Evolutionary conservation across 2,888 invertebrate genomes (phyloP).

Genomic region (Dynastes maya): DNA sequence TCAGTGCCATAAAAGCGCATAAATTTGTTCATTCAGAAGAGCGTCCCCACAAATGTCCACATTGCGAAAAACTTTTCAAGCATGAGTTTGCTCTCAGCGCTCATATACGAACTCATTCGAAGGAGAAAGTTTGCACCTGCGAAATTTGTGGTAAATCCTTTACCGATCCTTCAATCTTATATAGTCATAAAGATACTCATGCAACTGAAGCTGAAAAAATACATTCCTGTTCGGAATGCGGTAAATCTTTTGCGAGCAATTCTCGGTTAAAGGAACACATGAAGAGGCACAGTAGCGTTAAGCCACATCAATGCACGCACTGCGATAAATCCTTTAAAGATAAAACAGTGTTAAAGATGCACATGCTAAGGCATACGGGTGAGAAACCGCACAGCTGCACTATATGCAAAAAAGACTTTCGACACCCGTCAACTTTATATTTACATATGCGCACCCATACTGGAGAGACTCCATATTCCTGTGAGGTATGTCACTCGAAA

Average conservation of each 20-base stretch:
- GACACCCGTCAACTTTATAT: conserved; percentile 2
- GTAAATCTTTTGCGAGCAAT: neutral
- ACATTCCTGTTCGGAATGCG: neutral
- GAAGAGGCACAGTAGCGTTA: conserved; percentile 1
- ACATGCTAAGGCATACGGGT: conserved; percentile 12
- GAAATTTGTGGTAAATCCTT: conserved; percentile 14
- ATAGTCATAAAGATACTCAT: neutral
- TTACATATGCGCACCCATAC: conserved; percentile 20
- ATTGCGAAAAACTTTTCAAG: conserved; percentile 14
- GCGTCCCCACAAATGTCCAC: neutral
- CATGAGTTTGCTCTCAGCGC: neutral
- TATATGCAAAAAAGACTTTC: neutral
- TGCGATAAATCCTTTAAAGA: conserved; percentile 5
- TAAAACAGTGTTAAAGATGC: neutral
- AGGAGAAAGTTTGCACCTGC: conserved; percentile 1
- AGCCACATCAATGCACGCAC: neutral
- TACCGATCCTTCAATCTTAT: neutral
- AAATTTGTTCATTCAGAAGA: conserved; percentile 14
- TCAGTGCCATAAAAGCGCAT: neutral
- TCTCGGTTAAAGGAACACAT: neutral
- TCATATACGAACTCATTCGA: neutral
- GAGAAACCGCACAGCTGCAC: conserved; percentile 9
- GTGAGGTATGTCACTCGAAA: neutral
- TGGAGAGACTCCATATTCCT: conserved; percentile 22
- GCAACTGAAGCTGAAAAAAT: conserved; percentile 3